phyloP scores from a whole-genome alignment of 2,797 vertebrate species.

The Gobionotothen gibberifrons region DNA sequence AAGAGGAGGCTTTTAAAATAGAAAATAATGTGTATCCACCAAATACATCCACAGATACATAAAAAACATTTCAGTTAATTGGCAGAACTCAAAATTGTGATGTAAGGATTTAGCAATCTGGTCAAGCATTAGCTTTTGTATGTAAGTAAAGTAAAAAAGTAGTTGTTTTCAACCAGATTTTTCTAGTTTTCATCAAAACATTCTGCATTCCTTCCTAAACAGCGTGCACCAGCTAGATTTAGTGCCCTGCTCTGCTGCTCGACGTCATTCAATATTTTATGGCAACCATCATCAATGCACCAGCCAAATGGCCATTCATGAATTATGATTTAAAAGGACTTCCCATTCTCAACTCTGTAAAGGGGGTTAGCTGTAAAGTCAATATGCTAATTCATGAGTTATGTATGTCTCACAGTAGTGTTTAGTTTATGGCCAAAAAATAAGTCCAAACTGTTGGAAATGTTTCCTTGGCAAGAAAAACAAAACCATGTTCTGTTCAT shows the following conservation, averaged over 20 bases:
- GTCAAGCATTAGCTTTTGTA: too few relatives aligned
- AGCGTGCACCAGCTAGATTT: conserved; percentile 1
- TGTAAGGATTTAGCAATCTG: too few relatives aligned
- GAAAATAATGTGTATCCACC: too few relatives aligned
- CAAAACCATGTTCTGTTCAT: conserved; percentile 59
- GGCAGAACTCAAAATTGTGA: too few relatives aligned
- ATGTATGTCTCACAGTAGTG: conserved; percentile 39
- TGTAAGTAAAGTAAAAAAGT: not conserved
- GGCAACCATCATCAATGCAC: conserved; percentile 21
- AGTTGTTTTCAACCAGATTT: too few relatives aligned
- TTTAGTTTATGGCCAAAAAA: conserved; percentile 49
- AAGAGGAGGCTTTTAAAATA: too few relatives aligned
- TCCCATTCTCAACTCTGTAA: conserved; percentile 53
- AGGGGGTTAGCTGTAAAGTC: conserved; percentile 45
- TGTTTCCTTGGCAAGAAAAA: conserved; percentile 51
- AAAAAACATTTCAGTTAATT: too few relatives aligned
- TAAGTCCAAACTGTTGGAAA: conserved; percentile 50
- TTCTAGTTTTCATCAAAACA: not conserved
- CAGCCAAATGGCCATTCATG: conserved; percentile 40
- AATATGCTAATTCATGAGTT: conserved; percentile 62
- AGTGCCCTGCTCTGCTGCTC: conserved; percentile 16
- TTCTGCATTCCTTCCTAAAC: not conserved
- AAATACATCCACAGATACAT: too few relatives aligned
- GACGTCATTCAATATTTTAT: conserved; percentile 47
- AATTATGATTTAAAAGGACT: conserved; percentile 38